Evolutionary conservation across 2,888 invertebrate genomes (phyloP), one percentile per base, ranked within the genome.

Genomic region (Lordiphosa andalusiaca): DNA sequence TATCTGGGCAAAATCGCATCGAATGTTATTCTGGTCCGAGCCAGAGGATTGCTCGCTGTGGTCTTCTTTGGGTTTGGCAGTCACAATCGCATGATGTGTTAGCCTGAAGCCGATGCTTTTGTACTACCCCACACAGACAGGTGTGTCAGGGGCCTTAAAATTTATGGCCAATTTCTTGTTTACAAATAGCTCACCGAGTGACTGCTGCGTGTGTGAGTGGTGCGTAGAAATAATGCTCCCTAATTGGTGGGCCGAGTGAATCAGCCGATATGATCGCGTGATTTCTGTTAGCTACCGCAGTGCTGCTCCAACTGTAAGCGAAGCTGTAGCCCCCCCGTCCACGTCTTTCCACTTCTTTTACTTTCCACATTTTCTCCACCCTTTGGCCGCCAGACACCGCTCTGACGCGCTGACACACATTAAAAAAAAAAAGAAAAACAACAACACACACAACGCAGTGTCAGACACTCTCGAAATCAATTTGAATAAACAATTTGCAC

Each of bases 251-350:
- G 73, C 30, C 63, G 65, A 73, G 73, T 69, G 60, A 72, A 81
- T 84, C 84, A 67, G 71, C 50, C 75, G 72, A 81, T 72, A 39
- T 48, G 74, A 81, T 84, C 82, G 82, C 82, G 84, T 83, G 82
- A 85, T 85, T 69, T 69, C 56, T 3, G 30, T 40, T 62, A 37
- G 46, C 33, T 30, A 0, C 6, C 19, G 13, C 69, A 69, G 9
- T 69, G 56, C 50, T 4, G 0, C 42, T 25, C 5, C 73, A 84
- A 80, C 78, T 77, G 63, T 71, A 49, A 25, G 35, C 25, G 13
- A n/a, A 12, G 30, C 7, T 21, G 19, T 21, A 41, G 25, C 25
- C 25, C 23, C 16, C 16, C n/a, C n/a, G n/a, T n/a, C n/a, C n/a
- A n/a, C 25, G 25, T 25, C 25, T 25, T 25, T 25, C 25, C 2